phyloP scores from a whole-genome alignment of 2,888 invertebrate genomes.

The Steromphala cineraria region DNA sequence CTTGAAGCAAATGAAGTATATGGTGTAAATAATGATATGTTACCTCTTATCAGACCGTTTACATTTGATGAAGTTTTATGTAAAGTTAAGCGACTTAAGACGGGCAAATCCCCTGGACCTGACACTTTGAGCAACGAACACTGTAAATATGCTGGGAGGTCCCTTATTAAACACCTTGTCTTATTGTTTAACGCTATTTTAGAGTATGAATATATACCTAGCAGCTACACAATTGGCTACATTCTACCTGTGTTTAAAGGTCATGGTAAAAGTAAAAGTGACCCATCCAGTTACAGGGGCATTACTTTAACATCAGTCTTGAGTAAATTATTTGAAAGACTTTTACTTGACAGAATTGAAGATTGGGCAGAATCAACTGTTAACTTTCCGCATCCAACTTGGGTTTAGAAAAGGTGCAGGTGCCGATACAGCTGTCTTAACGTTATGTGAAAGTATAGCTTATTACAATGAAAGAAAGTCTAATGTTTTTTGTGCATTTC shows the following conservation, averaged over 20 bases:
- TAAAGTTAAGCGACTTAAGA: too few species aligned
- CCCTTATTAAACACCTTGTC: too few species aligned
- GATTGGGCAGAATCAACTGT: not conserved
- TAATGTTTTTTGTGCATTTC: not conserved
- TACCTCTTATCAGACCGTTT: too few species aligned
- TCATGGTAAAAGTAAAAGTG: not conserved
- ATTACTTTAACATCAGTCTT: not conserved
- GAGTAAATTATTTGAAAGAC: not conserved
- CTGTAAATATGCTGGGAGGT: too few species aligned
- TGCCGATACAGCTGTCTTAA: not conserved
- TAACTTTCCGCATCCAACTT: not conserved
- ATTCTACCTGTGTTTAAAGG: not conserved
- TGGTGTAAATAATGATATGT: too few species aligned
- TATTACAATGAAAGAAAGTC: not conserved
- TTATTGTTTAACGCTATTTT: too few species aligned
- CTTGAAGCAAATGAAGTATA: too few species aligned
- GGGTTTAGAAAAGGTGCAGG: conserved; percentile 8
- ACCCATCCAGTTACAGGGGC: not conserved
- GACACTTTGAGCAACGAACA: too few species aligned
- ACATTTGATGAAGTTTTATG: too few species aligned
- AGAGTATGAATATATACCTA: not conserved
- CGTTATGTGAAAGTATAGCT: not conserved
- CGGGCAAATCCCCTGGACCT: too few species aligned
- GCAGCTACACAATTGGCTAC: not conserved
- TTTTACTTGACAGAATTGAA: not conserved